phyloP scores from a whole-genome alignment of 1,140 invertebrate species.

The Laodelphax striatellus region DNA sequence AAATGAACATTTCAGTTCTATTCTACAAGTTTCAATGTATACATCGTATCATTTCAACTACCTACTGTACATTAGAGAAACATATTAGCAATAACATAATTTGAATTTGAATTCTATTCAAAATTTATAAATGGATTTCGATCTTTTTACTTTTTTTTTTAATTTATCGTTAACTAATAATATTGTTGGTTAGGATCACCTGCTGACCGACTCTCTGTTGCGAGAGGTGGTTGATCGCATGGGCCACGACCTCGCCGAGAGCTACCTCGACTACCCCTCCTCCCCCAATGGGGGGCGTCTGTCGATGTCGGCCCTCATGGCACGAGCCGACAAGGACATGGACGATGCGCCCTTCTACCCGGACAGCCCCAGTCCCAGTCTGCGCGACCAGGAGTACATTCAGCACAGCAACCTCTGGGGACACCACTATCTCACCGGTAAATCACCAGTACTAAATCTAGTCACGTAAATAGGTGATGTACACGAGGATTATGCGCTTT shows the following conservation, averaged over 20 bases:
- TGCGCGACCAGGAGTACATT: conserved; percentile 81
- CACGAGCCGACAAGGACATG: conserved; percentile 37
- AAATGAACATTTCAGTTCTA: too few species aligned
- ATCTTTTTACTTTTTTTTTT: too few species aligned
- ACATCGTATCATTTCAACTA: too few species aligned
- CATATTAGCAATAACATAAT: too few species aligned
- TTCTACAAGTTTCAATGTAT: too few species aligned
- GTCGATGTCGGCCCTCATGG: conserved; percentile 35
- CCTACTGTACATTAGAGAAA: too few species aligned
- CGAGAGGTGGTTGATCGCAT: conserved; percentile 56
- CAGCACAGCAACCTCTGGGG: conserved; percentile 81
- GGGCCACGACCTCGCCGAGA: conserved; percentile 50
- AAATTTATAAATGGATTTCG: too few species aligned
- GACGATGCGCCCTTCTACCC: conserved; percentile 42
- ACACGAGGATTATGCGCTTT: too few species aligned
- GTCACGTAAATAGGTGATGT: too few species aligned
- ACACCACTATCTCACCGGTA: conserved; percentile 57
- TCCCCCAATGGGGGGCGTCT: conserved; percentile 27
- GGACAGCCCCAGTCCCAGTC: conserved; percentile 52
- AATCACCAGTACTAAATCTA: too few species aligned
- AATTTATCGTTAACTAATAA: too few species aligned
- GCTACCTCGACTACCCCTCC: conserved; percentile 48
- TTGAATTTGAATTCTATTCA: too few species aligned
- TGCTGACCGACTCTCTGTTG: conserved; percentile 46
- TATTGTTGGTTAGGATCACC: conserved; percentile 24